Evolutionary conservation across 1,140 invertebrate genomes (phyloP).

Genomic region (Globodera rostochiensis): DNA sequence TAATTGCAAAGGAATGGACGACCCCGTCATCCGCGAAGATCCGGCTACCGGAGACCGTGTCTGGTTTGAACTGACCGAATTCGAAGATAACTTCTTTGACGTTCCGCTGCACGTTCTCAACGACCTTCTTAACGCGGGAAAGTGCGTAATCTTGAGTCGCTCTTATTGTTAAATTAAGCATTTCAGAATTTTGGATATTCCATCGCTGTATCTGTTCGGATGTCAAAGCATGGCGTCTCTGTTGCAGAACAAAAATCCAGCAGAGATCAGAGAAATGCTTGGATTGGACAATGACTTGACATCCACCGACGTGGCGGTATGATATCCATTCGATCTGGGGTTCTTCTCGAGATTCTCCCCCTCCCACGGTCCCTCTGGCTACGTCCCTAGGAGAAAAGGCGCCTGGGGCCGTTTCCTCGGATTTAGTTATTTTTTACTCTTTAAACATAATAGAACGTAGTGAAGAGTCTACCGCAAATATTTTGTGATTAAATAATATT

Average conservation of each 20-base stretch:
- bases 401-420: no score
- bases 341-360: background rate
- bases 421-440: no score
- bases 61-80: conserved; percentile 46
- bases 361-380: no score
- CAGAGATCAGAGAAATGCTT: conserved; percentile 46
- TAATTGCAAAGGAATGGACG: conserved; percentile 20
- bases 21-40: conserved; percentile 36
- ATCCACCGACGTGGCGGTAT: background rate
- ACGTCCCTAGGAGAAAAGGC: background rate
- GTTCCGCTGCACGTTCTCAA: conserved; percentile 38
- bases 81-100: conserved; percentile 42
- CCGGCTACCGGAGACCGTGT: conserved; percentile 34
- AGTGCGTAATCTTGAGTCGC: background rate
- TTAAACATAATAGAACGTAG: no score
- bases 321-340: background rate
- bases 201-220: conserved; percentile 43
- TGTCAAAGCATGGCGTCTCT: conserved; percentile 42
- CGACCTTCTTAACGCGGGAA: conserved; percentile 6
- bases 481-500: no score
- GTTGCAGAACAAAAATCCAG: conserved; percentile 44
- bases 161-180: no score
- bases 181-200: conserved; percentile 36
- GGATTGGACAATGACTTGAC: conserved; percentile 48
- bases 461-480: no score